Base-by-base conservation (phyloP, 2,113 vertebrate species). In the Vanacampus margaritifer region DNA sequence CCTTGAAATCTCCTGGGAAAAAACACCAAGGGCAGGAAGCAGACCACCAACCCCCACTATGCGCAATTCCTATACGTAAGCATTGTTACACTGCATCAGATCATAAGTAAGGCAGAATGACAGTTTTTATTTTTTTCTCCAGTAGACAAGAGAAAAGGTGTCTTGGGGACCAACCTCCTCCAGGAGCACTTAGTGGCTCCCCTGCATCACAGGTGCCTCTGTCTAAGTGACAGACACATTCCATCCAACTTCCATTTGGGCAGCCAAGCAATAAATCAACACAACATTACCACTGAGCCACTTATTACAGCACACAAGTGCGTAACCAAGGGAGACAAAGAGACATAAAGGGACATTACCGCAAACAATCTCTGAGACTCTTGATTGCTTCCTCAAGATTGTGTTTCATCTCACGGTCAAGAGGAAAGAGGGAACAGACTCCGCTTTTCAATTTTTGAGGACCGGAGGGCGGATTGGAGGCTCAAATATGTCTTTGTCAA, bases 191-290 rank as follows among this genome's bases (percentile, higher is more conserved):
- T 80, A 75, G 76, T 62, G 67, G 77, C 83, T 83, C 77, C 83
- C 16, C 28, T 80, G 81, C 79, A 78, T 84, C 79, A 58, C 84
- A 87, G 86, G 82, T 88, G 85, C 81, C 87, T 78, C 86, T 36
- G 70, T 67, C 78, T 56, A 76, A 68, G 58, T 82, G 85, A 86
- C 84, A 84, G 85, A 88, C 83, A 83, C 71, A 76, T 84, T 85
- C 81, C 71, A 79, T 85, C 81, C 72, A 72, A 70, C 74, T 82
- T 87, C 83, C 79, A 76, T 88, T 85, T 80, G 84, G 71, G 75
- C 78, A 78, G 43, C 86, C 84, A 81, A 79, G 85, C 89, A 85
- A 87, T 88, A 86, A 87, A 90, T 90, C 89, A 88, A 85, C 80
- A 83, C 79, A 85, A 66, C 79, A 79, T 75, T 35, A 6, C 75